phyloP scores from a whole-genome alignment of 1,140 invertebrate species.

The Grapholita molesta region DNA sequence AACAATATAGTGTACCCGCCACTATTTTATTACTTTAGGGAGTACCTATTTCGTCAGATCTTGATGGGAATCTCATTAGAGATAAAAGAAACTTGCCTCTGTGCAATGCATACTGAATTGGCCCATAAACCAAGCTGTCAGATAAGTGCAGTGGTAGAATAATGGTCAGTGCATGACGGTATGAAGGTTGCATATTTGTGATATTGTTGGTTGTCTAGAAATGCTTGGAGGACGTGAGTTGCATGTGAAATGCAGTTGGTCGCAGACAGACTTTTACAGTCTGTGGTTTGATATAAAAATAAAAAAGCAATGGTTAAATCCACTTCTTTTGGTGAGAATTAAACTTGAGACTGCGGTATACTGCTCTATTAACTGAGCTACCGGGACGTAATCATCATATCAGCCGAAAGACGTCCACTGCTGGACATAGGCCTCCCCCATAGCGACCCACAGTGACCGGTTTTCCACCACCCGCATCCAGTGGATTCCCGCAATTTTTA shows the following conservation, averaged over 20 bases:
- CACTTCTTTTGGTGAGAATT: too few species aligned
- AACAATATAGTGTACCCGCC: conserved; percentile 35
- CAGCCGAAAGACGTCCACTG: too few species aligned
- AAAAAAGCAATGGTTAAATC: too few species aligned
- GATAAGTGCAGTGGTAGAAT: conserved; percentile 28
- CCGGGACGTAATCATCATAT: too few species aligned
- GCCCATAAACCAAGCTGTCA: conserved; percentile 40
- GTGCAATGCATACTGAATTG: conserved; percentile 57
- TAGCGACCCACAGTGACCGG: too few species aligned
- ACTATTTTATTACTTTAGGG: conserved; percentile 74
- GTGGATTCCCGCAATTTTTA: too few species aligned
- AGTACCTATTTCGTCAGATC: conserved; percentile 45
- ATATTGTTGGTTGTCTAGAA: neutral
- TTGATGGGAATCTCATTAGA: conserved; percentile 70
- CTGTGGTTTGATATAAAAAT: too few species aligned
- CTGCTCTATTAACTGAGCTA: too few species aligned
- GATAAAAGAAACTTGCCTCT: conserved; percentile 67
- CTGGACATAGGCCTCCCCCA: too few species aligned
- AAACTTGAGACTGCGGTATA: too few species aligned
- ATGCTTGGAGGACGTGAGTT: neutral
- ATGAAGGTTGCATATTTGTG: conserved; percentile 7
- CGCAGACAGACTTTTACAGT: neutral
- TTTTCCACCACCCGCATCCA: too few species aligned
- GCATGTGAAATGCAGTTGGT: neutral
- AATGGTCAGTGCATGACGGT: conserved; percentile 27